Evolutionary conservation across 2,797 vertebrate species (phyloP).

Genomic region (Lepilemur ruficaudatus): DNA sequence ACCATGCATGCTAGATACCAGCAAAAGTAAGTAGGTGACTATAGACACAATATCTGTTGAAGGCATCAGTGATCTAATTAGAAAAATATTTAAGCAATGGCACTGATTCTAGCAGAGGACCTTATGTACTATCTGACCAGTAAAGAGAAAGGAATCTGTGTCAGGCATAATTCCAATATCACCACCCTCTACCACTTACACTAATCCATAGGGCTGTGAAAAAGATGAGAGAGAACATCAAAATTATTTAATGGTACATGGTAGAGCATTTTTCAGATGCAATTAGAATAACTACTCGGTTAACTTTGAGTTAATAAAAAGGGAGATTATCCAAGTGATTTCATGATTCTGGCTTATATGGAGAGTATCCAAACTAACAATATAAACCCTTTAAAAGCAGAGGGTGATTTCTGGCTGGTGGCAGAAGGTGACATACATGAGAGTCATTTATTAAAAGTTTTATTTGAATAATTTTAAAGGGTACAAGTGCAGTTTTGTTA

Average conservation of each 20-base stretch:
- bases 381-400: not conserved
- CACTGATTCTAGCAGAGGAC: not conserved
- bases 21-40: not conserved
- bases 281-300: not conserved
- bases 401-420: not conserved
- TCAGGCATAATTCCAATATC: not conserved
- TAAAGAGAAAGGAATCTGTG: not conserved
- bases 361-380: not conserved
- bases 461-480: no score
- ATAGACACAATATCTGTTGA: not conserved
- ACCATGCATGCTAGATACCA: not conserved
- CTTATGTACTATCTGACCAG: not conserved
- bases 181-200: accelerated
- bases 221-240: no score
- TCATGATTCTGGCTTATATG: not conserved
- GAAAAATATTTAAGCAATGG: not conserved
- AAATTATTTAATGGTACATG: not conserved
- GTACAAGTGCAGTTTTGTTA: no score
- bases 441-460: not conserved
- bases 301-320: not conserved
- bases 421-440: not conserved
- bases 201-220: not conserved
- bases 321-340: not conserved
- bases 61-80: not conserved
- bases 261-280: not conserved